Base-by-base conservation (phyloP, 2,797 vertebrate species). In the Erpetoichthys calabaricus region DNA sequence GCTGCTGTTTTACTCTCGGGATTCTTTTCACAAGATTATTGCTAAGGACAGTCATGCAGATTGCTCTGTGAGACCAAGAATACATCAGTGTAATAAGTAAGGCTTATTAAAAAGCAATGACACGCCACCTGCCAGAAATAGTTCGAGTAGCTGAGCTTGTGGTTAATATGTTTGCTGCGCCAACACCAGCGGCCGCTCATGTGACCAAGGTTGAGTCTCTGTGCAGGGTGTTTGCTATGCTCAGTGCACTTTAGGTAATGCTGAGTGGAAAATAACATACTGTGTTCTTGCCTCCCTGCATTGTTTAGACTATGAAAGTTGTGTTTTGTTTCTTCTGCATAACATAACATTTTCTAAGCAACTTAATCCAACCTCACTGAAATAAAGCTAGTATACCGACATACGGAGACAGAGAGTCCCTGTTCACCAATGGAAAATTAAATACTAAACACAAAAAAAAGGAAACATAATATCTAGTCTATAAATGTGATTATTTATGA, bases 91-190 rank as follows among this genome's bases (percentile, higher is more conserved):
- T 53, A 41, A 42, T 43, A 5, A 54, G 41, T 54, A 42, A 54
- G 10, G 53, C 53, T 54, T 41, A 54, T 54, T 42, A 54, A 54
- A 54, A 54, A 5, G 41, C 53, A 54, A 42, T 42, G 53, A 54
- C 8, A n/a, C 44, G 59, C 51, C 53, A 42, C 58, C 57, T 47
- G 52, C 51, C 45, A 62, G 63, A 67, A 65, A 66, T 61, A 65
- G 53, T 56, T 52, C 53, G 45, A 54, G 6, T 8, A 3, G 53
- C 51, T 53, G 57, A 60, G 74, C 73, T 71, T 78, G 78, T 81
- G 80, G 80, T 85, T 81, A 80, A 79, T 69, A 80, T 70, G 77
- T 73, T 25, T 78, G 75, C 74, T 80, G 76, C 72, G 65, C 76
- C 56, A 77, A 80, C 69, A 83, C 78, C 84, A 59, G 56, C 47